Percentiles rank a stretch among this genome's conserved stretches.
Evolutionary conservation across 2,113 vertebrate genomes (phyloP).

Genomic region (Electrona antarctica): DNA sequence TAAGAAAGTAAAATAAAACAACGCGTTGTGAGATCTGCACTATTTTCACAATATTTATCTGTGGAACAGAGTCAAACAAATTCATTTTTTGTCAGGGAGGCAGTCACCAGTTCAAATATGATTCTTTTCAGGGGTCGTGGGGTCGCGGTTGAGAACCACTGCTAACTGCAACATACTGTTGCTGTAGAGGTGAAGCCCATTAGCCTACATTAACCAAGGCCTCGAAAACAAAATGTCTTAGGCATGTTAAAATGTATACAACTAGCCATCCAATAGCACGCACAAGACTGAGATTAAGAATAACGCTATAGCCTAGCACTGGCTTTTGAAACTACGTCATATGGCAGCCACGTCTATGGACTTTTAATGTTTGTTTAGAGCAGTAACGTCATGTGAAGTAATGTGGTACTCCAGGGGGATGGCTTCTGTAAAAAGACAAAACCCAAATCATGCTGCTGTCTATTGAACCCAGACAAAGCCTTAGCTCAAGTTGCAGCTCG

Average conservation of each 20-base stretch:
- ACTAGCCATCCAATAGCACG: conserved; percentile 5
- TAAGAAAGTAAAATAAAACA: too few species aligned
- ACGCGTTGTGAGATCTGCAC: too few species aligned
- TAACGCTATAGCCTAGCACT: not conserved
- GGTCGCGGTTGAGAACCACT: too few species aligned
- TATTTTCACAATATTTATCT: too few species aligned
- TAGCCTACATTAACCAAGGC: conserved; percentile 7
- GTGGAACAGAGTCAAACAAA: too few species aligned
- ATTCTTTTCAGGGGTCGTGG: too few species aligned
- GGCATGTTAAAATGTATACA: not conserved
- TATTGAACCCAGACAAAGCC: conserved; percentile 44
- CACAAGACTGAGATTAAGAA: conserved; percentile 33
- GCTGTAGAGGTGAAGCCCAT: not conserved
- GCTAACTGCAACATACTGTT: not conserved
- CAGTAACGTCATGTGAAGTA: too few species aligned
- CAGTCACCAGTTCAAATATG: too few species aligned
- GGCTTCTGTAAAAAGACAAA: conserved; percentile 20
- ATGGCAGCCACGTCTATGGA: too few species aligned
- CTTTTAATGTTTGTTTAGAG: not conserved
- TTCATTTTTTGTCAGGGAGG: too few species aligned
- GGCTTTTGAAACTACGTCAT: not conserved
- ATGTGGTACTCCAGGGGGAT: conserved; percentile 9
- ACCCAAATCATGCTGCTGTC: conserved; percentile 53
- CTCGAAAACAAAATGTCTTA: conserved; percentile 19
- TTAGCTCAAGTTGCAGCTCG: conserved; percentile 59